Evolutionary conservation across 2,113 vertebrate genomes (phyloP), one percentile per base, ranked within the genome.

Genomic region (Cyanoramphus novaezelandiae): DNA sequence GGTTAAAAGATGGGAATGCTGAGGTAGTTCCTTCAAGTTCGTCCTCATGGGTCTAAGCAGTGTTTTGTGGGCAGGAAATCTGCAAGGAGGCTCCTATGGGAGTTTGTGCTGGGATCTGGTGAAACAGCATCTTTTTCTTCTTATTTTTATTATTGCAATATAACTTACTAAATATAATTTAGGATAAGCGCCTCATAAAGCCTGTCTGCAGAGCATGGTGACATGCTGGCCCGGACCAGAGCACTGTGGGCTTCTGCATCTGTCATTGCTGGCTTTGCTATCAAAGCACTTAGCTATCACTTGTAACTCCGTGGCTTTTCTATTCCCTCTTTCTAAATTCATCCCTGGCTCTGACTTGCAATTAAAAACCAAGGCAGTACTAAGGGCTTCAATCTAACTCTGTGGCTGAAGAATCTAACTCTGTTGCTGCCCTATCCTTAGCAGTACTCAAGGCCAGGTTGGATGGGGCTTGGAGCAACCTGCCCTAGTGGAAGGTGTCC

Each of bases 241-340:
- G 88, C 37, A 2, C 90, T n/a, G 83, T 3, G 13, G 80, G 81
- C 74, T 95, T 79, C 91, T 89, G 69, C 88, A 91, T 97, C 93
- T 96, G 77, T 93, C 83, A 64, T 28, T n/a, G 77, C 83, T 94
- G 92, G 88, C 92, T 88, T 71, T 43, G 50, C 43, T 83, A 86
- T 88, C 92, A 95, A 93, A 93, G 93, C 4, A 0, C 62, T 96
- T 27, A 41, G 62, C 91, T 92, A 91, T 62, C 92, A 69, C 79
- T 92, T 76, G 4, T 0, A 80, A 63, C 87, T 88, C 75, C 46
- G 0, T 37, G 80, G 53, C 29, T 94, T 90, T 78, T 63, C 72
- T 92, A 0, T 25, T 96, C 77, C 14, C 28, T 53, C 37, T 57
- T 90, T 86, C 86, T 89, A 63, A 87, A 93, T 86, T 87, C 37